Conservation (phyloP, 2,113 vertebrate species). For the Hemiscyllium ocellatum region DNA sequence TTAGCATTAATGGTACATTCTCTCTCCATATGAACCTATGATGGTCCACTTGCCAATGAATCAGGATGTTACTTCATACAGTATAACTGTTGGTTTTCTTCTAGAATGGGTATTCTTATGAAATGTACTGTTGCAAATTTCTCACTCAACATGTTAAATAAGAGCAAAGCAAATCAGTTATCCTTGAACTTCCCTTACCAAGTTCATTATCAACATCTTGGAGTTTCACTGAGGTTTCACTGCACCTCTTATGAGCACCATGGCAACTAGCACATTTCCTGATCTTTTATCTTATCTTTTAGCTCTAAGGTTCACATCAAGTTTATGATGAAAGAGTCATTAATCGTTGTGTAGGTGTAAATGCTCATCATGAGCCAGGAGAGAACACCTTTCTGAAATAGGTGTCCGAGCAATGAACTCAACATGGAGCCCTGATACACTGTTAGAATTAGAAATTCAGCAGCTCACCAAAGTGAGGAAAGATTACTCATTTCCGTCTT, state of each 20-base stretch:
- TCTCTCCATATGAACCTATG: no score
- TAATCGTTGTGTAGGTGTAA: neutral
- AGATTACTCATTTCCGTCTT: no score
- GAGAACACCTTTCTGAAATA: neutral
- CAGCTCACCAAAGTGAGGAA: neutral
- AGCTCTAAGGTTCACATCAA: neutral
- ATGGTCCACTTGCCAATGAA: no score
- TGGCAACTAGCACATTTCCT: neutral
- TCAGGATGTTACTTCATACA: no score
- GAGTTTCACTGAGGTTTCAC: neutral
- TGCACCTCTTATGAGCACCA: neutral
- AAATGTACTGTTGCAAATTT: no score
- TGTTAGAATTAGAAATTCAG: neutral
- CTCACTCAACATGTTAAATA: neutral
- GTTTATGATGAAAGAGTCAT: neutral
- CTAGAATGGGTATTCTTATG: no score
- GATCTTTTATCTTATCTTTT: neutral
- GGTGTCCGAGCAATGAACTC: neutral
- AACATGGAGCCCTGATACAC: neutral
- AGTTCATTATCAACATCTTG: neutral
- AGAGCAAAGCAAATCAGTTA: neutral
- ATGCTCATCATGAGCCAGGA: neutral
- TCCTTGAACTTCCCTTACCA: neutral
- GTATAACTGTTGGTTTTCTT: no score
- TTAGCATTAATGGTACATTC: no score